Percentiles rank a stretch among this genome's conserved stretches.
Evolutionary conservation across 2,888 invertebrate species (phyloP).

Genomic region (Chrysolina haemoptera): DNA sequence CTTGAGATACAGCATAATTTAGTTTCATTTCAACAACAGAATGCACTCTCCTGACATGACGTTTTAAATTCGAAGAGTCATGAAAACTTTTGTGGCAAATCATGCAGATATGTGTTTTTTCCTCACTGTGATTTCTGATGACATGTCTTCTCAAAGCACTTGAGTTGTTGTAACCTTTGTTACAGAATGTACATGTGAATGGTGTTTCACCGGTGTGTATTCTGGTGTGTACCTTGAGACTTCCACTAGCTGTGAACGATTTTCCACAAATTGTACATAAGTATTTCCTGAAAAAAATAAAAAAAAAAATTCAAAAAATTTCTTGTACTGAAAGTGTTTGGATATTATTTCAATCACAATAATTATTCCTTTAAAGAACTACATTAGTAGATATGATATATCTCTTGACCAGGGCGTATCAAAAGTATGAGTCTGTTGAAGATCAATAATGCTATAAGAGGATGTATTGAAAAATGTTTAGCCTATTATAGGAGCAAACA

Average conservation of each 20-base stretch:
- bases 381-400: too few relatives aligned
- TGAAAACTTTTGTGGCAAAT: conserved; percentile 45
- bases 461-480: too few relatives aligned
- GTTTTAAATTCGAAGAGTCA: conserved; percentile 42
- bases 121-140: conserved; percentile 43
- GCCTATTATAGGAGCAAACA: too few relatives aligned
- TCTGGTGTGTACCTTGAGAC: conserved; percentile 51
- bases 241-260: conserved; percentile 55
- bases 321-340: too few relatives aligned
- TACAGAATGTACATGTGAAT: conserved; percentile 37
- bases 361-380: too few relatives aligned
- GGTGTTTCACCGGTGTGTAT: conserved; percentile 44
- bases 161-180: conserved; percentile 31
- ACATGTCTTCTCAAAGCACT: conserved; percentile 42
- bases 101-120: conserved; percentile 43
- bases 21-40: conserved; percentile 35
- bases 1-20: background rate
- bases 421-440: too few relatives aligned
- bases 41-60: conserved; percentile 44
- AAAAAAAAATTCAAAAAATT: background rate
- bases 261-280: conserved; percentile 55
- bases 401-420: too few relatives aligned
- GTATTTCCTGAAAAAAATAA: conserved; percentile 24
- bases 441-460: too few relatives aligned
- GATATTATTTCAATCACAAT: too few relatives aligned